Evolutionary conservation across 2,113 vertebrate genomes (phyloP).

Genomic region (Meleagris gallopavo): DNA sequence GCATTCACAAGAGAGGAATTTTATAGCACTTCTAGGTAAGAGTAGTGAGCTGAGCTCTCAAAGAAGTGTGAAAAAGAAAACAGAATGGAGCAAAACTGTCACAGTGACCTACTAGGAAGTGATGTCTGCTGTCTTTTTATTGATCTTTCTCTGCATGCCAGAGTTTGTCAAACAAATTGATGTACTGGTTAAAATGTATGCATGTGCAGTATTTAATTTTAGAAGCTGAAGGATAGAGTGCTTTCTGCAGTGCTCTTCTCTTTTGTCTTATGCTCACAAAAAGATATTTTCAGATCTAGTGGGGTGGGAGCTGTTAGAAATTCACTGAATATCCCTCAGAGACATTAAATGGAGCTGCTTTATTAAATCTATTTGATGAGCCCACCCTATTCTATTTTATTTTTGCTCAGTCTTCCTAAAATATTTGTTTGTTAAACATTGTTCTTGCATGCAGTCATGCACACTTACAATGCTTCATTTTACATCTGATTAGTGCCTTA

Average conservation of each 20-base stretch:
- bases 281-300: neutral
- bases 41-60: neutral
- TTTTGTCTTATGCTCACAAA: neutral
- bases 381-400: neutral
- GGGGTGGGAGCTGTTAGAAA: neutral
- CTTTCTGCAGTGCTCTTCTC: neutral
- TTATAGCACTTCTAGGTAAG: neutral
- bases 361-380: neutral
- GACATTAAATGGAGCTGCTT: neutral
- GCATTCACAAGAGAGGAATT: neutral
- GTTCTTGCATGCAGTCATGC: neutral
- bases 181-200: neutral
- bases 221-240: neutral
- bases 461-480: constrained; percentile 4
- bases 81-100: neutral
- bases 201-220: neutral
- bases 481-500: constrained; percentile 36
- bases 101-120: neutral
- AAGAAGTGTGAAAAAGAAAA: neutral
- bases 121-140: neutral
- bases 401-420: constrained; percentile 18
- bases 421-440: neutral
- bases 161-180: constrained; percentile 17
- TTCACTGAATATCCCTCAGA: neutral
- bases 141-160: constrained; percentile 16